These are phyloP conservation scores for Oryzaephilus surinamensis DNA, from an alignment of 1,140 invertebrate genomes.

Conservation along the genomic window DNA sequence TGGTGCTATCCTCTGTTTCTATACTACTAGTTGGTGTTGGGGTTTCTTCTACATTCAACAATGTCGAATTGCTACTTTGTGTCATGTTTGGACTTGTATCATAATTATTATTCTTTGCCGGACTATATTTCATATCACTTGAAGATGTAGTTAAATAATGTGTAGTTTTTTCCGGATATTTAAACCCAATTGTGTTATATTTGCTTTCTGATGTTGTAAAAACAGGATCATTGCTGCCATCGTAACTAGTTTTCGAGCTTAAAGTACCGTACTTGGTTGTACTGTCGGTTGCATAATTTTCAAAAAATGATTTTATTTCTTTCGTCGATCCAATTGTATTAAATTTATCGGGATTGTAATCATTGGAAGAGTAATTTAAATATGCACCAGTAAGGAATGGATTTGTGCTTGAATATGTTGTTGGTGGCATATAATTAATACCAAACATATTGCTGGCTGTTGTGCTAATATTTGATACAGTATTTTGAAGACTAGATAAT, in stretches of 20 bases:
- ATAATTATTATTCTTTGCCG: constrained; percentile 17
- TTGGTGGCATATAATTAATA: constrained; percentile 28
- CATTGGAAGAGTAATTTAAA: constrained; percentile 39
- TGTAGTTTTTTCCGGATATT: constrained; percentile 22
- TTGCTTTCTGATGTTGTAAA: constrained; percentile 14
- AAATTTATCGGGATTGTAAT: constrained; percentile 27
- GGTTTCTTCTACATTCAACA: constrained; percentile 37
- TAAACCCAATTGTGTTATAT: constrained; percentile 26
- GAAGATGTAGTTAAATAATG: constrained; percentile 21
- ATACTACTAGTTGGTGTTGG: constrained; percentile 49
- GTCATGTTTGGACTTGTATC: constrained; percentile 19
- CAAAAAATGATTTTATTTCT: constrained; percentile 31
- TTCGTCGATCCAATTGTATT: constrained; percentile 28
- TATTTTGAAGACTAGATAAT: constrained; percentile 29
- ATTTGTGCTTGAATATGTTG: constrained; percentile 44
- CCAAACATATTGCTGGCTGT: constrained; percentile 26
- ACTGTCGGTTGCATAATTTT: constrained; percentile 21
- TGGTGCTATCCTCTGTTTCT: constrained; percentile 47
- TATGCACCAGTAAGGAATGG: constrained; percentile 42
- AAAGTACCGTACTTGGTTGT: constrained; percentile 23
- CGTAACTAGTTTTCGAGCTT: constrained; percentile 22
- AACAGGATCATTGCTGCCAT: constrained; percentile 14
- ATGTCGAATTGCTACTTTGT: constrained; percentile 17
- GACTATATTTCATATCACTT: constrained; percentile 26
- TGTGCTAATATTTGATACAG: constrained; percentile 33